Percentiles rank a stretch among this genome's conserved stretches.
phyloP scores from a whole-genome alignment of 1,140 invertebrate genomes.

The Zaprionus vittiger region DNA sequence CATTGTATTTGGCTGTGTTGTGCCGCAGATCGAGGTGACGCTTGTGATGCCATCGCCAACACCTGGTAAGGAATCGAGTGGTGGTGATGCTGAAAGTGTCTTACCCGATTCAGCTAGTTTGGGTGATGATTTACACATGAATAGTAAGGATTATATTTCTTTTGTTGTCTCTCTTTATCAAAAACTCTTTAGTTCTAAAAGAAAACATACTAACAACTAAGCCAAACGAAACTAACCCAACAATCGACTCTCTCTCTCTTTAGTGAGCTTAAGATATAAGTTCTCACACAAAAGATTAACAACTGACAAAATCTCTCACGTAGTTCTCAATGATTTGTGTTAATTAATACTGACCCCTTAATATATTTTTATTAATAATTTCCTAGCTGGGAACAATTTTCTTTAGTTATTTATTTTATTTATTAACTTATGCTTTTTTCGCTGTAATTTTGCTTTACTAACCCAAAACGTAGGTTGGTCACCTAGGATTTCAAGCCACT shows the following conservation, averaged over 20 bases:
- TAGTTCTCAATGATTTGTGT: conserved; percentile 56
- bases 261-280: conserved; percentile 26
- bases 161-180: conserved; percentile 74
- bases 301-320: conserved; percentile 24
- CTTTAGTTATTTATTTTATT: conserved; percentile 2
- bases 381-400: conserved; percentile 31
- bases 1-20: conserved; percentile 89
- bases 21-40: conserved; percentile 94
- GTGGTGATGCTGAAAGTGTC: conserved; percentile 91
- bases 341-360: conserved; percentile 13
- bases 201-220: conserved; percentile 29
- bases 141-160: conserved; percentile 83
- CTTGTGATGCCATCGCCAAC: conserved; percentile 93
- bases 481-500: conserved; percentile 31
- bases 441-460: conserved; percentile 62
- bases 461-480: conserved; percentile 38
- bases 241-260: conserved; percentile 9
- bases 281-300: conserved; percentile 21
- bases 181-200: conserved; percentile 69
- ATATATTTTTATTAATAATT: neutral
- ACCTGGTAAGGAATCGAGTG: conserved; percentile 92
- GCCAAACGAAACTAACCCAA: conserved; percentile 37
- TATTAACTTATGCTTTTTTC: conserved; percentile 13
- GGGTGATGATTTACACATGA: conserved; percentile 88
- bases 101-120: conserved; percentile 92